A percentile compares a stretch with the other conserved stretches of the same genome.
Evolutionary conservation across 2,888 invertebrate species (phyloP).

Genomic region (Drosophila peninsularis): DNA sequence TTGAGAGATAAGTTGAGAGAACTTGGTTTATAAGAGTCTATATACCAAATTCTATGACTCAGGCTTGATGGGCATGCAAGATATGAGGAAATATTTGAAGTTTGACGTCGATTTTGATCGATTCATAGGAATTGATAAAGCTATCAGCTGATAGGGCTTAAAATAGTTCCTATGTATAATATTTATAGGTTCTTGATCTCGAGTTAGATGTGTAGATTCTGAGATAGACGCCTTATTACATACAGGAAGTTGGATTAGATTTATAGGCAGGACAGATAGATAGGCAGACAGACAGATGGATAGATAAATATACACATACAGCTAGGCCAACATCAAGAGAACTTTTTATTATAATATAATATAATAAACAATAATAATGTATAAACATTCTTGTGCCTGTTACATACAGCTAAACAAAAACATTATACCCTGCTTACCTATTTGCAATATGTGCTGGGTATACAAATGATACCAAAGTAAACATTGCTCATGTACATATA

Average conservation of each 20-base stretch:
- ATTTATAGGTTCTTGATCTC: no score
- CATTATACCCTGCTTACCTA: neutral
- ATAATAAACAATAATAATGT: no score
- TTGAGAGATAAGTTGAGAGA: neutral
- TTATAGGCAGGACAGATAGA: no score
- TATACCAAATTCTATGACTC: neutral
- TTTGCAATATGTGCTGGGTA: neutral
- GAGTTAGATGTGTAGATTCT: no score
- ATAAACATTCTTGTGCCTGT: neutral
- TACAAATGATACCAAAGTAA: conserved; percentile 25
- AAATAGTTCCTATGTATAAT: no score
- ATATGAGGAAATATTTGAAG: no score
- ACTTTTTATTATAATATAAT: no score
- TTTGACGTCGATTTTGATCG: no score
- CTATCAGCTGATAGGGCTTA: neutral
- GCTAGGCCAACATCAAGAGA: no score
- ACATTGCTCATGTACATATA: conserved; percentile 14
- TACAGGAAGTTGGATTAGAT: no score
- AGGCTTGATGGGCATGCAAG: neutral
- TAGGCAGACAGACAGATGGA: no score
- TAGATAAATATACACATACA: no score
- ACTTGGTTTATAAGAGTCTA: neutral
- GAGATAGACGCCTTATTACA: neutral
- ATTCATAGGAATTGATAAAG: neutral
- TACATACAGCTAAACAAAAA: neutral